phyloP scores from a whole-genome alignment of 2,113 vertebrate genomes.

The Cyrtonyx montezumae region DNA sequence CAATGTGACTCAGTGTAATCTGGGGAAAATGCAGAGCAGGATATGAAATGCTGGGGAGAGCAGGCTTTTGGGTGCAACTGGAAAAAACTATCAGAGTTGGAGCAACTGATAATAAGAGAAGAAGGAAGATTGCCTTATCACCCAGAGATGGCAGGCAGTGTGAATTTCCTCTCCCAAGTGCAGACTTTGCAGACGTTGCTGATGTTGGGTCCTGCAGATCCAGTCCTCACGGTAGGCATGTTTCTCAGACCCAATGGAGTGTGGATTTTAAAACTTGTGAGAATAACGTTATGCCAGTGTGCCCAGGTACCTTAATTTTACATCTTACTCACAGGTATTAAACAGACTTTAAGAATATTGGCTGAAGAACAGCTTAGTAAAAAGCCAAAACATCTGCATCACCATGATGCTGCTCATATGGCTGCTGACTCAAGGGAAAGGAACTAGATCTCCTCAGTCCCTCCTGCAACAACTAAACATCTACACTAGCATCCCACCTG shows the following conservation, averaged over 20 bases:
- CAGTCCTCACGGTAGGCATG: accelerated
- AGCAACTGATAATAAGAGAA: neutral
- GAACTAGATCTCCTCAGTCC: neutral
- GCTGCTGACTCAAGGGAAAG: neutral
- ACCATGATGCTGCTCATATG: neutral
- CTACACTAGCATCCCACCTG: neutral
- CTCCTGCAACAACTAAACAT: neutral
- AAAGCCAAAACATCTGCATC: neutral
- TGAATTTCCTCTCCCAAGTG: neutral
- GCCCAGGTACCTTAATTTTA: neutral
- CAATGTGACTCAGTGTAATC: slow-evolving; percentile 15
- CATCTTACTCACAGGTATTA: neutral
- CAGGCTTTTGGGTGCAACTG: neutral
- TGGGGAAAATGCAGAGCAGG: neutral
- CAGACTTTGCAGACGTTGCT: neutral
- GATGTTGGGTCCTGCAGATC: neutral
- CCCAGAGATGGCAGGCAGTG: neutral
- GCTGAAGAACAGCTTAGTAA: neutral
- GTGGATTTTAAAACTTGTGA: neutral
- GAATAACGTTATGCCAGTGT: accelerated
- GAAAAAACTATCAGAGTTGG: neutral
- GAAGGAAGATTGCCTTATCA: slow-evolving; percentile 43
- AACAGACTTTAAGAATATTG: neutral
- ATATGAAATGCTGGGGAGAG: neutral
- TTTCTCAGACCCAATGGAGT: neutral